Evolutionary conservation across 2,797 vertebrate species (phyloP).

Genomic region (Cyprinella venusta): DNA sequence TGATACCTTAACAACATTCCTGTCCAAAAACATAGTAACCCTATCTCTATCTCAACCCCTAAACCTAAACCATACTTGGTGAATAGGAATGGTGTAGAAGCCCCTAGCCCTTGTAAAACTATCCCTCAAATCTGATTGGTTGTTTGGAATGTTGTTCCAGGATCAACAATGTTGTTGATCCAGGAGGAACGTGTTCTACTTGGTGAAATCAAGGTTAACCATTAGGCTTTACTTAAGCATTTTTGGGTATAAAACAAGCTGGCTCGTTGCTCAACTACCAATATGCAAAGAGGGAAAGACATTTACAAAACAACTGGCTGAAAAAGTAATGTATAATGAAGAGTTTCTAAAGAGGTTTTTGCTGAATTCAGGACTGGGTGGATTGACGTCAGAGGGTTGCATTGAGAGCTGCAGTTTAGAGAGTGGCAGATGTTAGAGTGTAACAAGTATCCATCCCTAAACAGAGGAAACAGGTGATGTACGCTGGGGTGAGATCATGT

Average conservation of each 20-base stretch:
- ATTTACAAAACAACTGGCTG: not conserved
- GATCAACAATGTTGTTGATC: too few species aligned
- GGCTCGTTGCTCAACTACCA: not conserved
- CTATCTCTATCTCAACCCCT: not conserved
- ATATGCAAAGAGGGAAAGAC: not conserved
- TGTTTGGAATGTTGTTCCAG: not conserved
- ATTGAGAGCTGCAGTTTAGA: slow-evolving; percentile 30
- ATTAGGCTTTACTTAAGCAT: not conserved
- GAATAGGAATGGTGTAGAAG: not conserved
- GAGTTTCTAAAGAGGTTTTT: slow-evolving; percentile 17
- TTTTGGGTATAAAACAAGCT: not conserved
- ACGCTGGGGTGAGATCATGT: slow-evolving; percentile 52
- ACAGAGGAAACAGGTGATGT: slow-evolving; percentile 58
- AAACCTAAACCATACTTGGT: not conserved
- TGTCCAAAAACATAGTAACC: not conserved
- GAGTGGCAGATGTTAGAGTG: slow-evolving; percentile 59
- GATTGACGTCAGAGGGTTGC: slow-evolving; percentile 11
- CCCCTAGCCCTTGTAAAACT: not conserved
- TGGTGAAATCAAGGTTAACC: not conserved
- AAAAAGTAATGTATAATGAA: not conserved
- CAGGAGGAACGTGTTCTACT: not conserved
- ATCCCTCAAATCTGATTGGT: not conserved
- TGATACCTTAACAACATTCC: too few species aligned
- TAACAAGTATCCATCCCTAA: slow-evolving; percentile 62
- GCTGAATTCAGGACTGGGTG: not conserved